A percentile compares a stretch with the other conserved stretches of the same genome.
Conservation (phyloP, 2,888 invertebrate genomes). For the Scotopteryx bipunctaria region DNA sequence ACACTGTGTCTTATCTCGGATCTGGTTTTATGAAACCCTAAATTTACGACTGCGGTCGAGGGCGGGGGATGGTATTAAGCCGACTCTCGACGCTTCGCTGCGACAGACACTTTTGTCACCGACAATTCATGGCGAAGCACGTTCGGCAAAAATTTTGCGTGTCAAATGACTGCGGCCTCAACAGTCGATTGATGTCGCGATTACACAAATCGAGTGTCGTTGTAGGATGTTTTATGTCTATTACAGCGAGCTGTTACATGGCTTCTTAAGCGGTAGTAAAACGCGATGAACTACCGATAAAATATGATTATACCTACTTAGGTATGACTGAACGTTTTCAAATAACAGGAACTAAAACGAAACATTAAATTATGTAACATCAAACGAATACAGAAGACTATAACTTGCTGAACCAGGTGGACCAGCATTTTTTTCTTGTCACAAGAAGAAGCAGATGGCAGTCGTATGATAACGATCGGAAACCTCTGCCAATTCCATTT, state of each 20-base stretch:
- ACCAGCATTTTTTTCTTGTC: conserved; percentile 12
- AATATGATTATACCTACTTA: conserved; percentile 26
- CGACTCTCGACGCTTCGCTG: conserved; percentile 72
- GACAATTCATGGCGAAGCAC: conserved; percentile 78
- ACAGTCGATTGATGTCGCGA: conserved; percentile 64
- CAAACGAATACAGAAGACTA: background rate
- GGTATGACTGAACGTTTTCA: no score
- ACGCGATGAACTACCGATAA: conserved; percentile 27
- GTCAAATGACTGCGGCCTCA: conserved; percentile 67
- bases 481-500: conserved; percentile 30
- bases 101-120: conserved; percentile 79
- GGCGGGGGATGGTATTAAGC: conserved; percentile 77
- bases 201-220: conserved; percentile 58
- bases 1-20: conserved; percentile 82
- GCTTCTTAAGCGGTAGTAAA: conserved; percentile 31
- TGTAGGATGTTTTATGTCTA: conserved; percentile 52
- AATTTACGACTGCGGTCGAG: conserved; percentile 82
- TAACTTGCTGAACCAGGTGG: conserved; percentile 16
- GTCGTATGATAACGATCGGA: conserved; percentile 22
- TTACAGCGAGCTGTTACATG: conserved; percentile 46
- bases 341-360: conserved; percentile 8
- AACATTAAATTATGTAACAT: background rate
- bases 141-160: conserved; percentile 76
- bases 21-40: conserved; percentile 84
- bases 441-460: conserved; percentile 25